Base-by-base conservation (phyloP, 2,113 vertebrate genomes). In the Choloepus hoffmanni region DNA sequence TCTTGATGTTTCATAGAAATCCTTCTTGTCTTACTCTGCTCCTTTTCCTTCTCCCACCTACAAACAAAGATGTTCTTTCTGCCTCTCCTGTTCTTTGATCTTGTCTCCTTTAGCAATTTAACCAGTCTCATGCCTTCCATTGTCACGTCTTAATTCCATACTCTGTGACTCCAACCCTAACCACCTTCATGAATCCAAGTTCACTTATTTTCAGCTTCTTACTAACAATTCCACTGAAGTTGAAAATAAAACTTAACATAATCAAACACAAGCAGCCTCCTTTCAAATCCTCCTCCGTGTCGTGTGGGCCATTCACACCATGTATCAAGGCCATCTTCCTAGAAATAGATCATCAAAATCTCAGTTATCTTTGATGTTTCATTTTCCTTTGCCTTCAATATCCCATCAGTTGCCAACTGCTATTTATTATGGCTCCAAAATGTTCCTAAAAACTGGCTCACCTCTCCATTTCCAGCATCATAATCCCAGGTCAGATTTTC, bases 121-220 rank as follows among this genome's bases (percentile, higher is more conserved):
- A 16, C 16, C 1, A 5, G 30, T 5, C n/a, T 26, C 45, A 1
- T 7, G 7, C 12, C 19, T 43, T 68, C 77, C 8, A n/a, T 26
- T 2, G 26, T 36, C 14, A 48, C 15, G 8, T 33, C 84, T 23
- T 12, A 19, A 33, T 53, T 53, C 18, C n/a, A 12, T n/a, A 23
- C 12, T n/a, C 21, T 7, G 1, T 15, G 19, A 21, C 30, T 19
- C 28, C 16, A 78, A 30, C 19, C 48, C 48, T 2, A 2, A 2
- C 2, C 26, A 24, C 5, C 2, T 18, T 36, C 33, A 5, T 13
- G 24, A 3, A 40, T 14, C 50, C 5, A 30, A 7, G 36, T 60
- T 9, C 1, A 24, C 0, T 8, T 2, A 6, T 43, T 50, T 19
- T 11, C 65, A 19, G 15, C 18, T 24, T 45, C 65, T 12, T 10